Base-by-base conservation (phyloP, 2,888 invertebrate species). In the Chymomyza fuscimana region DNA sequence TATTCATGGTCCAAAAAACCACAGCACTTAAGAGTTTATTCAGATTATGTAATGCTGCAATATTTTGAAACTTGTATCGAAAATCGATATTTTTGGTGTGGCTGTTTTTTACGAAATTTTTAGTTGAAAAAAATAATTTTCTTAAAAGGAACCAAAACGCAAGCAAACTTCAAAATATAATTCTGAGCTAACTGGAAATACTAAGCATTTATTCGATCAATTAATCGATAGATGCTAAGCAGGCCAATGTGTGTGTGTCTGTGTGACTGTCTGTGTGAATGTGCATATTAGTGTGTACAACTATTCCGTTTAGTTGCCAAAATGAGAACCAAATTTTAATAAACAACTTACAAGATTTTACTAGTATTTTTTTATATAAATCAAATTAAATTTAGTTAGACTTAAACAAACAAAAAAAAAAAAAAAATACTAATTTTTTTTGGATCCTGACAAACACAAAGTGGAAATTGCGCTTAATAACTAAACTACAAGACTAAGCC, bases 231-330 rank as follows among this genome's bases (percentile, higher is more conserved):
- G 36, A 36, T 36, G 1, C 36, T 36, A 36, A 36, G 40, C 40
- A 52, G 16, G 46, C 52, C 63, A 52, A 63, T 32, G n/a, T 63
- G 52, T 51, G 51, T 22, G 7, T 63, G 52, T 63, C n/a, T 22
- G n/a, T 63, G 12, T 51, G 51, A 16, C 19, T 63, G 52, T 25
- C n/a, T 15, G 40, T 71, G 19, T 78, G 59, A 19, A 2, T 7
- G 56, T 56, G 66, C 69, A 60, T 51, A 19, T 22, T 6, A 16
- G 29, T 66, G 56, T 56, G 15, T 46, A 46, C 40, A 46, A 46
- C 40, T 46, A 46, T 46, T 46, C 40, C 40, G 40, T 12, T 46
- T 46, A 46, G 40, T 46, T 46, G 40, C 40, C 40, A 46, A 46
- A 12, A 46, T 46, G 12, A 46, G 40, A 46, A 46, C 40, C 40